Base-by-base conservation (phyloP, 2,113 vertebrate genomes). In the Gobio gobio region DNA sequence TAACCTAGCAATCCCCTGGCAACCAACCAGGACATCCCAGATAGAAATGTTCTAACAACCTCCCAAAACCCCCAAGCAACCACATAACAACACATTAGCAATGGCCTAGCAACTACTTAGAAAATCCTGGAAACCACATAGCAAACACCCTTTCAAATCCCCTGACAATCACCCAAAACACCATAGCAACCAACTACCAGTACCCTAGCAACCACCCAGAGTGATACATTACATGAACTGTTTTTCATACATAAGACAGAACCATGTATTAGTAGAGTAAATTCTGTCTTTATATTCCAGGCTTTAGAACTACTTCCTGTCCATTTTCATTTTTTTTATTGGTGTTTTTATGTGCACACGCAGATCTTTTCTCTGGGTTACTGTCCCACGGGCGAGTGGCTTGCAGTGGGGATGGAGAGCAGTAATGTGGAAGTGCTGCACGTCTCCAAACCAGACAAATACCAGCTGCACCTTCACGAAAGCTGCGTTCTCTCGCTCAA, bases 401-500 rank as follows among this genome's bases (percentile, higher is more conserved):
- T 98, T 29, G 97, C 97, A 0, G 97, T 99, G 91, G 97, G 97
- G 45, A 97, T 99, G 97, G 97, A 98, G 93, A 98, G 97, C 95
- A 98, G 97, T 93, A 99, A 98, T 0, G 97, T 99, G 89, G 97
- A 98, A 74, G 96, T 98, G 22, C 93, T 99, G 82, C 97, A 99
- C 92, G 96, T 97, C 92, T 97, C 96, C 18, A 98, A 98, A 66
- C 97, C 97, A 0, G 97, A 98, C 94, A 99, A 98, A 81, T 99
- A 99, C 91, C 98, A 99, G 95, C 96, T 99, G 76, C 98, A 98
- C 93, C 95, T 99, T 83, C 98, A 99, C 0, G 98, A 99, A 95
- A 99, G 98, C 96, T 99, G 98, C 0, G 98, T 99, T 89, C 97
- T 99, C 22, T 99, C 98, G 43, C 97, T 99, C 88, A 98, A 98